A percentile compares a stretch with the other conserved stretches of the same genome.
phyloP scores from a whole-genome alignment of 2,113 vertebrate species.

The Epinephelus lanceolatus region DNA sequence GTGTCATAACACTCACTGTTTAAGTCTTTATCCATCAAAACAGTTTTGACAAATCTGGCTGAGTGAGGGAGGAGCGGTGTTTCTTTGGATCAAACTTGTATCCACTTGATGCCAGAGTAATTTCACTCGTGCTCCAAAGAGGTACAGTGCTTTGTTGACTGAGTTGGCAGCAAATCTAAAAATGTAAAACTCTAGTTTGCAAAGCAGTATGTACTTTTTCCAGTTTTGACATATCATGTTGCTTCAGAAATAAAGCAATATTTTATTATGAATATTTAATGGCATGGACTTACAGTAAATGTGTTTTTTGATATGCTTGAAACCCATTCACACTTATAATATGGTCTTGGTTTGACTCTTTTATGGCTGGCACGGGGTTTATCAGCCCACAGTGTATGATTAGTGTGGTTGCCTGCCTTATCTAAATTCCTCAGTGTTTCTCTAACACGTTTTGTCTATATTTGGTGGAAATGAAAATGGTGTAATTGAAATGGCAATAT shows the following conservation, averaged over 20 bases:
- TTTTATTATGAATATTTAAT: neutral
- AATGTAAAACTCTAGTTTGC: neutral
- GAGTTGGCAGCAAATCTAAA: slow-evolving; percentile 2
- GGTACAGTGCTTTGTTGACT: neutral
- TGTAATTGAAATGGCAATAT: slow-evolving; percentile 58
- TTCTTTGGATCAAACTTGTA: neutral
- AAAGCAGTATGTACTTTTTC: neutral
- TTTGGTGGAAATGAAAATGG: slow-evolving; percentile 65
- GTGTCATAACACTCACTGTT: neutral
- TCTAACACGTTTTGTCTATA: slow-evolving; percentile 58
- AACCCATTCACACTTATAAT: slow-evolving; percentile 28
- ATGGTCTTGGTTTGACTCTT: slow-evolving; percentile 4
- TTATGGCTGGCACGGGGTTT: slow-evolving; percentile 32
- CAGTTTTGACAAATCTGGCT: neutral
- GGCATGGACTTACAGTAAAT: neutral
- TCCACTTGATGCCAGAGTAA: slow-evolving; percentile 7
- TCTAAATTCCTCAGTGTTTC: slow-evolving; percentile 55
- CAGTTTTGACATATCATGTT: neutral
- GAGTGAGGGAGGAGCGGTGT: neutral
- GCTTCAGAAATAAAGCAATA: neutral
- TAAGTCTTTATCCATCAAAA: neutral
- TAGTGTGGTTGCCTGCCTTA: slow-evolving; percentile 40
- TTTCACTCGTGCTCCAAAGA: neutral
- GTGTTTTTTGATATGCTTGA: neutral
- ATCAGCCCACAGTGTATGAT: slow-evolving; percentile 43